phyloP scores from a whole-genome alignment of 2,797 vertebrate genomes.

The Schizopygopsis malacanthus region DNA sequence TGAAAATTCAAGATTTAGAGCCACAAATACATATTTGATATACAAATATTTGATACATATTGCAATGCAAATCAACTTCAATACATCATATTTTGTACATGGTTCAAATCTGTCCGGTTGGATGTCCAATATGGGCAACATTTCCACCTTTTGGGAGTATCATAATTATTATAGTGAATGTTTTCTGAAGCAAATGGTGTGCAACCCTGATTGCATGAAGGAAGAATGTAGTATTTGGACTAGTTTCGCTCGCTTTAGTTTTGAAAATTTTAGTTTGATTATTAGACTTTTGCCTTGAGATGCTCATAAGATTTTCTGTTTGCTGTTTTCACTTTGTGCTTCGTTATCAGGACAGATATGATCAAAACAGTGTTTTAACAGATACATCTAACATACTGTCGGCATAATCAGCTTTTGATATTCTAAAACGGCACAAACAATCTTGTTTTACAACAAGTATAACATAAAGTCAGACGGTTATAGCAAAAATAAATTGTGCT shows the following conservation, averaged over 20 bases:
- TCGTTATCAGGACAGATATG: slow-evolving; percentile 11
- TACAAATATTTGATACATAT: neutral
- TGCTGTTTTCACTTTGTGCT: slow-evolving; percentile 17
- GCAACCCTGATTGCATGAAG: neutral
- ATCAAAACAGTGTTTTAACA: slow-evolving; percentile 10
- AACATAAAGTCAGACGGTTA: neutral
- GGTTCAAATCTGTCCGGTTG: slow-evolving; percentile 6
- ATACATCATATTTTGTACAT: neutral
- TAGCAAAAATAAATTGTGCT: neutral
- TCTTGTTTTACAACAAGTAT: neutral
- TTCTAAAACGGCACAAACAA: neutral
- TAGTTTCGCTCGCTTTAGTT: neutral
- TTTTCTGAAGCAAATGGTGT: slow-evolving; percentile 4
- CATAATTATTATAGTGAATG: neutral
- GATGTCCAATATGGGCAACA: neutral
- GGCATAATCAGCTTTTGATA: neutral
- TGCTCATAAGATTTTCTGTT: neutral
- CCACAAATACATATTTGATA: neutral
- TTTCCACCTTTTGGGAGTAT: neutral
- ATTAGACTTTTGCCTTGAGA: neutral
- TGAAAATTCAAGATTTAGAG: neutral
- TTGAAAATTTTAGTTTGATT: neutral
- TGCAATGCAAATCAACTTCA: neutral
- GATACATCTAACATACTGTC: neutral
- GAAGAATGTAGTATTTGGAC: neutral